Base-by-base conservation (phyloP, 1,140 invertebrate species). In the Teleopsis dalmanni region DNA sequence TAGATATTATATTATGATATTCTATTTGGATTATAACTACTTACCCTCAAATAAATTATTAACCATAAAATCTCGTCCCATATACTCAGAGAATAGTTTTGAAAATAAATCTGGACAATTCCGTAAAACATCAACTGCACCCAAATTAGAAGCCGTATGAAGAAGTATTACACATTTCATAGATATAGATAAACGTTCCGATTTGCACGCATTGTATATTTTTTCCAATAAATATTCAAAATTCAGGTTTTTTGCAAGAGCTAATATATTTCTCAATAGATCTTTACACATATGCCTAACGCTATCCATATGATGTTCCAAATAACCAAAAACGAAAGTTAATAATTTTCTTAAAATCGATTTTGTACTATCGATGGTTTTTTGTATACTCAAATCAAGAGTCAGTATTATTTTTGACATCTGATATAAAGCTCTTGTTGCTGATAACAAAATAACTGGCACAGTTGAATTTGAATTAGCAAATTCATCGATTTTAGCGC, bases 221-320 rank as follows among this genome's bases (percentile, higher is more conserved):
- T 60, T 47, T 4, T 40, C 35, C 14, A 57, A 35, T 8, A 66
- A 48, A 6, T 54, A 48, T 0, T 21, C 4, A 14, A 57, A 63
- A 13, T 55, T 29, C 53, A 48, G 11, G 37, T 56, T 51, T 21
- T 64, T 25, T 37, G 67, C 62, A 52, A 71, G 61, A 47, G 64
- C 66, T 0, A 76, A 59, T 22, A 77, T 58, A 50, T 72, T 70
- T 5, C 47, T 55, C 16, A 77, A 48, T 3, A 73, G 52, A 47
- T 74, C 70, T 3, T 63, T 68, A 5, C 70, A 59, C 16, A 78
- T 59, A 59, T 81, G 78, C 1, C 76, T 61, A n/a, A 80, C 75
- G 31, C 74, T 75, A 56, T 80, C 78, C 51, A 80, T 72, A 52
- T 75, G 64, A 52, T 79, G 73, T 23, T 80, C 70, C 6, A 80